Evolutionary conservation across 2,888 invertebrate species (phyloP), one percentile per base, ranked within the genome.

Genomic region (Hipparchia sbordonii): DNA sequence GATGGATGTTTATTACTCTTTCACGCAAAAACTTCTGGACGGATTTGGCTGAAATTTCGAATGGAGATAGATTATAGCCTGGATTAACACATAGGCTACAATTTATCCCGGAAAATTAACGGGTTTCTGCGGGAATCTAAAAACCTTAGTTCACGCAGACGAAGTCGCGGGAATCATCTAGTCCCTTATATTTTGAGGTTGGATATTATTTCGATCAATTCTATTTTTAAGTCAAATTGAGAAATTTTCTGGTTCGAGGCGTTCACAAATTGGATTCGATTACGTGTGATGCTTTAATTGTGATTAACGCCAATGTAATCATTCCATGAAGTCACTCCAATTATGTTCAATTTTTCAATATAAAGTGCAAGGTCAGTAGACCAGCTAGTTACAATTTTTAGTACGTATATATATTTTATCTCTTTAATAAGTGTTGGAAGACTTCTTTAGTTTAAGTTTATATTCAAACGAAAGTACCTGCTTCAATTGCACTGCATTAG

Each of bases 401-500:
- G n/a, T 56, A n/a, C 7, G 13, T 13, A 56, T 7, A 7, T 6
- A n/a, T n/a, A 54, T 12, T 1, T 56, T 7, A 13, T 56, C n/a
- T 6, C 6, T 39, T 39, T 39, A 39, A 39, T 39, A 39, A 4
- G 23, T 23, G 23, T 48, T 48, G 6, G 48, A 48, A 48, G 48
- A 48, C 48, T 48, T 48, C 8, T 48, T 48, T 6, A 48, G 8
- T 48, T 2, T 48, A 48, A 48, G 48, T 48, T 4, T 4, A 48
- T 33, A 33, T 10, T 6, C 2, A 60, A 60, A 60, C 10, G 57
- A 39, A 77, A 72, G 66, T 74, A 91, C 93, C 85, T 93, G 93
- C 77, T 89, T 91, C 13, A 93, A 80, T 45, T 87, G 86, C 59
- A 93, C 84, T 61, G 86, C 89, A 75, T 93, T 89, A 1, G 89